A percentile compares a stretch with the other conserved stretches of the same genome.
phyloP scores from a whole-genome alignment of 2,888 invertebrate species.

The Gryllus longicercus region DNA sequence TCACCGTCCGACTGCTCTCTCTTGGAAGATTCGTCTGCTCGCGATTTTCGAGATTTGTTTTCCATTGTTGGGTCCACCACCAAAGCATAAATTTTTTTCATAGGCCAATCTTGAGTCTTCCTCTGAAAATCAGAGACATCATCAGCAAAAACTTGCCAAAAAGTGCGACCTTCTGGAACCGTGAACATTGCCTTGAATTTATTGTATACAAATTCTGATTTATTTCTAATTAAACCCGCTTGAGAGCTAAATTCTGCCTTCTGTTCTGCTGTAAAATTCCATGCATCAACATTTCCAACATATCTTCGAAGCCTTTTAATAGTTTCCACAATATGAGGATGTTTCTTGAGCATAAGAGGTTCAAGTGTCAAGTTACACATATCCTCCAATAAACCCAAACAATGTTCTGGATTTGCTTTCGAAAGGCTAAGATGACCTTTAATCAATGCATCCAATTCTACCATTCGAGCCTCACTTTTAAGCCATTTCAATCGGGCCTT shows the following conservation, averaged over 20 bases:
- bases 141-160: conserved; percentile 69
- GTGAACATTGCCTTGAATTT: conserved; percentile 61
- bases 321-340: conserved; percentile 74
- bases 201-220: conserved; percentile 61
- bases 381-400: conserved; percentile 66
- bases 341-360: conserved; percentile 74
- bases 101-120: conserved; percentile 59
- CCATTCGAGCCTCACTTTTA: conserved; percentile 61
- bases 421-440: conserved; percentile 63
- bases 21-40: no score
- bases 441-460: conserved; percentile 64
- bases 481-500: conserved; percentile 54
- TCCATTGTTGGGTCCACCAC: conserved; percentile 56
- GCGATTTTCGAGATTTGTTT: no score
- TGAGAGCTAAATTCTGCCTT: conserved; percentile 59
- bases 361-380: conserved; percentile 58
- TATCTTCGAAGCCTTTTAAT: conserved; percentile 63
- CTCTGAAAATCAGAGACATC: conserved; percentile 65
- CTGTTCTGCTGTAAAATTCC: conserved; percentile 64
- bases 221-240: conserved; percentile 65
- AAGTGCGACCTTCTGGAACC: conserved; percentile 59
- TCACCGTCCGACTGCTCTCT: no score
- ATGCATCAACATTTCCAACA: conserved; percentile 71
- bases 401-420: conserved; percentile 68
- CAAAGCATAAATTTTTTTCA: conserved; percentile 58